Evolutionary conservation across 2,113 vertebrate species (phyloP), one percentile per base, ranked within the genome.

Genomic region (Leptosomus discolor): DNA sequence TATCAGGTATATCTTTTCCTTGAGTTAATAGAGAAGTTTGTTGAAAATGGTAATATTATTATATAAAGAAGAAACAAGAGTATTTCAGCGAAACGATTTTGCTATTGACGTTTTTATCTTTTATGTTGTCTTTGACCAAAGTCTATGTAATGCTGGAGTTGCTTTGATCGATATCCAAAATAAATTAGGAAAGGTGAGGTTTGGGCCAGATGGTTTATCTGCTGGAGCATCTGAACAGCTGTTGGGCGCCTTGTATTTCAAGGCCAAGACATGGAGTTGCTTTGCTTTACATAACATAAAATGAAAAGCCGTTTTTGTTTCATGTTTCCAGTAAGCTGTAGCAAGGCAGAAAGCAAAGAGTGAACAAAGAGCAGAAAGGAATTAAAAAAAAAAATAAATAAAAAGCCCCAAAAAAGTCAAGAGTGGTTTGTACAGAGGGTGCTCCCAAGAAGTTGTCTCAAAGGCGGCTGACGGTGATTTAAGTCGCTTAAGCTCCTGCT

Each of bases 201-300:
- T 87, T 15, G 94, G 93, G 81, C 93, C 94, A 85, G 94, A 43
- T 88, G 79, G 68, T 93, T 97, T 97, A 96, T 97, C 95, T 94
- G 73, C 68, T 17, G 43, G 85, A 96, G 76, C 92, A 93, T 97
- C 97, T 94, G 21, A 81, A 76, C 92, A 96, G 97, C 96, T 95
- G 95, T 23, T 85, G 81, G 82, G 78, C 54, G 94, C 92, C 94
- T 81, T 57, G 94, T 32, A 2, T 91, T 94, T 39, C 82, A 37
- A 74, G 95, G 92, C 92, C 90, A 74, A 96, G 92, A 2, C 88
- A 27, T 34, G 82, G 90, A 69, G 48, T 41, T 43, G 75, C 92
- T 85, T 45, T 11, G 81, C 92, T 96, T 96, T 94, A 88, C 94
- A 93, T 8, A 95, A 93, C 92, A 92, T 1, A 36, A 63, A 95